Base-by-base conservation (phyloP, 1,140 invertebrate species). In the Notospermus geniculatus region DNA sequence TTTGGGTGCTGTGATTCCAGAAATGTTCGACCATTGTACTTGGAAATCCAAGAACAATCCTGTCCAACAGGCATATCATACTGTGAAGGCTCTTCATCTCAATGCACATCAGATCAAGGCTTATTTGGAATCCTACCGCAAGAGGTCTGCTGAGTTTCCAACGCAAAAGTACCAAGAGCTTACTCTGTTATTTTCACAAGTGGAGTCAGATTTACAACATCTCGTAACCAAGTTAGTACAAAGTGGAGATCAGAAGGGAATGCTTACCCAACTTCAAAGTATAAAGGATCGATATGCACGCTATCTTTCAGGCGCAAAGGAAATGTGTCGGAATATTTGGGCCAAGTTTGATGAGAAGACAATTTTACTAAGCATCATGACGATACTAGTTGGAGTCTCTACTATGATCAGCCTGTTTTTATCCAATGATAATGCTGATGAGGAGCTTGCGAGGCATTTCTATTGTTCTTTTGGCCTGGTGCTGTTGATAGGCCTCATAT, bases 1-100 rank as follows among this genome's bases (percentile, higher is more conserved):
- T 76, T 83, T 98, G 67, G 96, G 96, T 0, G 84, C 86, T 17
- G 72, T 94, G 1, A 89, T 95, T 65, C 76, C 89, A 5, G 86
- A 90, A 13, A 70, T 86, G 59, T 84, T 90, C 39, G 64, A 68
- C 65, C 61, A 76, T 79, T 62, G 78, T 77, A 66, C 75, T 9
- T 75, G 72, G 70, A 69, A 77, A 83, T 67, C 82, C 81, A 66
- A 72, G 83, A 52, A 80, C 82, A 69, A 62, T 55, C 63, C 60
- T 30, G 67, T 72, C 19, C 66, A 69, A 45, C 70, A 69, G 78
- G 86, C 59, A 84, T 86, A 62, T 56, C 71, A 73, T 57, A 64
- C 60, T 23, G 59, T 72, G 1, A 70, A 76, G 52, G 75, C 75
- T 2, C 62, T 91, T 1, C 87, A 85, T 80, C 84, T 86, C 59